Evolutionary conservation across 2,888 invertebrate species (phyloP).

Genomic region (Chymomyza fuscimana): DNA sequence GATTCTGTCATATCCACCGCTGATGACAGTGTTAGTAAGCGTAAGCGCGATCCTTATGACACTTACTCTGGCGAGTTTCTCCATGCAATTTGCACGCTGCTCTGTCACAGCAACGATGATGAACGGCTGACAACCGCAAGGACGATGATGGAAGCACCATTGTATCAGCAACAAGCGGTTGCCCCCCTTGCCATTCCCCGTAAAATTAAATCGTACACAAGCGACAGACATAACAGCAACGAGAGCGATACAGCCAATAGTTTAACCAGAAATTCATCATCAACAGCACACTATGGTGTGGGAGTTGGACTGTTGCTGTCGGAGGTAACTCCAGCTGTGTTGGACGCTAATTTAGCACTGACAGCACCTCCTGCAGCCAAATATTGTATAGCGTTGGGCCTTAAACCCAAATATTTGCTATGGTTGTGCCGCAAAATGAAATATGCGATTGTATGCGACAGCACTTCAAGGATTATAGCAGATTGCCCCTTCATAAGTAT

Average conservation of each 20-base stretch:
- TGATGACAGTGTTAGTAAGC: conserved; percentile 17
- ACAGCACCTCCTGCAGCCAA: conserved; percentile 54
- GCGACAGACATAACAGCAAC: conserved; percentile 32
- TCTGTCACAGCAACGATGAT: conserved; percentile 59
- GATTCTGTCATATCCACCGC: not conserved
- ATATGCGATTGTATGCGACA: conserved; percentile 18
- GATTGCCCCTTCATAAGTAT: not conserved
- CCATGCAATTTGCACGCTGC: conserved; percentile 64
- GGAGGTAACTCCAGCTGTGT: not conserved
- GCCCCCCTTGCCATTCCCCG: conserved; percentile 63
- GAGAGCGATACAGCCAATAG: conserved; percentile 57
- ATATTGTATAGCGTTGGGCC: conserved; percentile 16
- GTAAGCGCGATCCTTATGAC: conserved; percentile 59
- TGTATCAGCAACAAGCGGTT: conserved; percentile 45
- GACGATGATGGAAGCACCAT: conserved; percentile 16
- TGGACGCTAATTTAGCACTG: conserved; percentile 49
- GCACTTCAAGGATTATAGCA: conserved; percentile 2
- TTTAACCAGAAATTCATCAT: conserved; percentile 71
- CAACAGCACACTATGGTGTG: conserved; percentile 20
- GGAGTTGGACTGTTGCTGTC: not conserved
- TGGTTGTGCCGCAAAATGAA: conserved; percentile 39
- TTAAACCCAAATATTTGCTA: conserved; percentile 27
- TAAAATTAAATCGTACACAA: conserved; percentile 68
- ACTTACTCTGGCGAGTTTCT: conserved; percentile 60
- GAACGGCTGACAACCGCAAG: conserved; percentile 62